A percentile compares a stretch with the other conserved stretches of the same genome.
Evolutionary conservation across 2,797 vertebrate species (phyloP).

Genomic region (Benthosema pterotum): DNA sequence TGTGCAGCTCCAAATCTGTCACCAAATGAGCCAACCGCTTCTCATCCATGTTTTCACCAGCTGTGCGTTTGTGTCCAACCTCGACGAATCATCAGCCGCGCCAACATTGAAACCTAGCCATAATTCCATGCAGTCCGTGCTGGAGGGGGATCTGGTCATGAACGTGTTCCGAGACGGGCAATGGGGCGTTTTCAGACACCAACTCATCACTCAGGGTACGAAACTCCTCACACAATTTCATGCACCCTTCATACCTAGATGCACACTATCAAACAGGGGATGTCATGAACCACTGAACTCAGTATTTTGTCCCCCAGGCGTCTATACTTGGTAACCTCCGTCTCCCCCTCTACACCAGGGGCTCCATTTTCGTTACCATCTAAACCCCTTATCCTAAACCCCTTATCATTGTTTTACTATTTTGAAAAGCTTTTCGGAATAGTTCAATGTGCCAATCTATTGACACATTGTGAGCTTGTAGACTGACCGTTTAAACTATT

Average conservation of each 20-base stretch:
- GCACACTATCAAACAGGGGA: neutral
- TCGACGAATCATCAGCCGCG: constrained; percentile 68
- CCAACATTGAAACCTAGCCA: constrained; percentile 70
- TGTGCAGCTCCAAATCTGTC: too few species aligned
- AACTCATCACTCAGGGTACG: constrained; percentile 79
- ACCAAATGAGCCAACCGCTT: neutral
- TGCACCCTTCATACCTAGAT: neutral
- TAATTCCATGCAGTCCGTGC: constrained; percentile 75
- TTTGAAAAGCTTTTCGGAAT: too few species aligned
- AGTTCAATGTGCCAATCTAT: too few species aligned
- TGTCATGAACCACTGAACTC: neutral
- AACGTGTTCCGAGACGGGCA: constrained; percentile 90
- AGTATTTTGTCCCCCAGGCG: too few species aligned
- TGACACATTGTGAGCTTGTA: too few species aligned
- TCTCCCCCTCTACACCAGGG: too few species aligned
- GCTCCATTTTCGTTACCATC: too few species aligned
- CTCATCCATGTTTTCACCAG: constrained; percentile 65
- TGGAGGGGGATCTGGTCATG: constrained; percentile 86
- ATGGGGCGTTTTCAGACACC: constrained; percentile 94
- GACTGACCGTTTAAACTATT: too few species aligned
- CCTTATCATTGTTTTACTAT: too few species aligned
- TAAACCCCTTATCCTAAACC: too few species aligned
- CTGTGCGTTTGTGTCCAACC: constrained; percentile 90
- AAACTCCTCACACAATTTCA: neutral
- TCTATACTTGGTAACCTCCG: too few species aligned